A percentile compares a stretch with the other conserved stretches of the same genome.
Evolutionary conservation across 2,113 vertebrate species (phyloP).

Genomic region (Vidua macroura): DNA sequence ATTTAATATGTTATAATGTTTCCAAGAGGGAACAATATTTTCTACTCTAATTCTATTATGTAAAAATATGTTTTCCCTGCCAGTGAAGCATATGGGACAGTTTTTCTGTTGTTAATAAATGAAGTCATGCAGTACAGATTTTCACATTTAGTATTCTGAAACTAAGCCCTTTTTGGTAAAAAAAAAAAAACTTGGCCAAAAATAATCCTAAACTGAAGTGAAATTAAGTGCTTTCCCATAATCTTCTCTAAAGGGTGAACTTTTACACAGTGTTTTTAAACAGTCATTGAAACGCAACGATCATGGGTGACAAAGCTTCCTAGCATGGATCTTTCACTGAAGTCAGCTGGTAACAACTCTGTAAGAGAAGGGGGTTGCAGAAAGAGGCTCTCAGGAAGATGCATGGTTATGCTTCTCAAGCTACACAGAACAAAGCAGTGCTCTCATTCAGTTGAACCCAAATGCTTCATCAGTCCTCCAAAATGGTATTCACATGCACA

Average conservation of each 20-base stretch:
- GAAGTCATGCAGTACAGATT: slow-evolving; percentile 58
- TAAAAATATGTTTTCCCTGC: slow-evolving; percentile 54
- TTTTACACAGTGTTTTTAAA: neutral
- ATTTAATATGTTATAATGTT: slow-evolving; percentile 43
- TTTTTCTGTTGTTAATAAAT: slow-evolving; percentile 61
- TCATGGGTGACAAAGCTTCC: neutral
- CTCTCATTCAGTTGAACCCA: neutral
- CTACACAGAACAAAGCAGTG: neutral
- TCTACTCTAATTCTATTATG: slow-evolving; percentile 67
- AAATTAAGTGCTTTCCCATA: slow-evolving; percentile 51
- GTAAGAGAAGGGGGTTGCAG: neutral
- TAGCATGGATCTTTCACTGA: neutral
- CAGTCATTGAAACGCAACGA: neutral
- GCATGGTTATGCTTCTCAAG: neutral
- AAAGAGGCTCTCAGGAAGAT: neutral
- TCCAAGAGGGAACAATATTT: slow-evolving; percentile 68
- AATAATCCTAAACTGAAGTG: slow-evolving; percentile 37
- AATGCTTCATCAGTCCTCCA: neutral
- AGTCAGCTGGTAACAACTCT: neutral
- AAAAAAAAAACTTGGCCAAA: slow-evolving; percentile 4
- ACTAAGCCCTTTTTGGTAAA: slow-evolving; percentile 65
- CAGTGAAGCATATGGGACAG: slow-evolving; percentile 63
- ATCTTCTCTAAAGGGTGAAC: slow-evolving; percentile 1
- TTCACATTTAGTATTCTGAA: slow-evolving; percentile 56
- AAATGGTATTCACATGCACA: neutral